Conservation (phyloP, 1,140 invertebrate species). For the Watersipora subatra region DNA sequence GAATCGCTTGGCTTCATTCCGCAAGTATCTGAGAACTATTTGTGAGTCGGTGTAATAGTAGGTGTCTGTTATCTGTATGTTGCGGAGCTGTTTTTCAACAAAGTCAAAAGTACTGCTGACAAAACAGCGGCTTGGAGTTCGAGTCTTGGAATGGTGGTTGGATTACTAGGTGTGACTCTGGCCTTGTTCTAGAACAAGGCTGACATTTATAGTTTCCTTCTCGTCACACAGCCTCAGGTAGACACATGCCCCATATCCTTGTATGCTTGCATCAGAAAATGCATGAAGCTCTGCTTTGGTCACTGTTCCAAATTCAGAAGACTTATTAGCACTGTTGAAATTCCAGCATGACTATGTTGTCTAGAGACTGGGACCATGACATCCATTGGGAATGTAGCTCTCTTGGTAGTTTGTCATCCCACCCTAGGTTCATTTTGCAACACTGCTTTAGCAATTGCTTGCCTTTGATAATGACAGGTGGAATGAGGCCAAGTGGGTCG, state of each 20-base stretch:
- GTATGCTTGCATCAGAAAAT: slow-evolving; percentile 2
- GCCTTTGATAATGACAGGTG: neutral
- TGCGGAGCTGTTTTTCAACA: neutral
- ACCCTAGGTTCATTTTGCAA: neutral
- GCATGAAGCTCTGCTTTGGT: neutral
- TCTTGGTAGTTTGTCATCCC: neutral
- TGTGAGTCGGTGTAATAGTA: neutral
- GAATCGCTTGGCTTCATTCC: neutral
- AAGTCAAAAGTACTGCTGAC: neutral
- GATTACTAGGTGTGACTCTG: neutral
- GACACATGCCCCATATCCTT: neutral
- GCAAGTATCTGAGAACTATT: neutral
- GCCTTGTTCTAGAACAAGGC: neutral
- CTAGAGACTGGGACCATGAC: neutral
- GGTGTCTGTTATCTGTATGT: neutral
- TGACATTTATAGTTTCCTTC: neutral
- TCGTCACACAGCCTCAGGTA: neutral
- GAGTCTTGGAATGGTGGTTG: slow-evolving; percentile 1
- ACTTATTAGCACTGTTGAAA: neutral
- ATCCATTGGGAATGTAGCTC: neutral
- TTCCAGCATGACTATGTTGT: neutral
- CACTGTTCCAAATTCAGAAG: neutral
- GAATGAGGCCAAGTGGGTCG: slow-evolving; percentile 1
- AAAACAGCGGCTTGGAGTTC: slow-evolving; percentile 1
- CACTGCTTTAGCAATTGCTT: neutral